Evolutionary conservation across 2,888 invertebrate genomes (phyloP), one percentile per base, ranked within the genome.

Genomic region (Coenonympha glycerion): DNA sequence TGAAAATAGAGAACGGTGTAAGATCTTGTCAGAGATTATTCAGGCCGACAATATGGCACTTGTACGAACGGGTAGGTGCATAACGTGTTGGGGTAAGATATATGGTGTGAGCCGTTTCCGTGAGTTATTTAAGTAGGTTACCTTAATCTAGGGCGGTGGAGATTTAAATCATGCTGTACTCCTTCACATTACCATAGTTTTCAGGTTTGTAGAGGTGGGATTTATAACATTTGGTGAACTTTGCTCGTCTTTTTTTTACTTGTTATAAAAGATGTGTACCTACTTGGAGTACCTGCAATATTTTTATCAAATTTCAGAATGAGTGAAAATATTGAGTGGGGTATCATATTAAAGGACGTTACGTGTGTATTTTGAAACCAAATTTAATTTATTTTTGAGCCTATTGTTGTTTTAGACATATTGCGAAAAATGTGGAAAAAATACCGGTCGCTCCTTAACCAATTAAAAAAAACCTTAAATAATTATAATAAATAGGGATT

Each of bases 41-140:
- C 45, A 44, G 48, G 51, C 36, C 41, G 52, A 48, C 45, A 48
- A 48, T 45, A 41, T 51, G 51, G 42, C 47, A 47, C 39, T 36
- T 21, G 22, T 30, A 36, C 26, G 46, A 34, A 33, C 15, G 33
- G 22, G 19, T 11, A 19, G 40, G 40, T 18, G 37, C n/a, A n/a
- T n/a, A n/a, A n/a, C 33, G 24, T 33, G 48, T 31, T 21, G 26
- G 37, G 46, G 40, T 45, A 41, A 50, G 49, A 52, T 54, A 54
- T 52, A 52, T 54, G 47, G 48, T 53, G 47, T 5, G 33, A 47
- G 45, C 19, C 41, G 46, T 53, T 49, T 49, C 33, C 53, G 52
- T 56, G 53, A 53, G 47, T 56, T 49, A 56, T 58, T 56, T 49
- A 59, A 60, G 55, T 60, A 51, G 59, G 60, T 55, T 56, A 57